Percentiles rank a stretch among this genome's conserved stretches.
These are phyloP conservation scores for Archocentrus centrarchus DNA, from an alignment of 2,113 vertebrate genomes.

Conservation along the genomic window DNA sequence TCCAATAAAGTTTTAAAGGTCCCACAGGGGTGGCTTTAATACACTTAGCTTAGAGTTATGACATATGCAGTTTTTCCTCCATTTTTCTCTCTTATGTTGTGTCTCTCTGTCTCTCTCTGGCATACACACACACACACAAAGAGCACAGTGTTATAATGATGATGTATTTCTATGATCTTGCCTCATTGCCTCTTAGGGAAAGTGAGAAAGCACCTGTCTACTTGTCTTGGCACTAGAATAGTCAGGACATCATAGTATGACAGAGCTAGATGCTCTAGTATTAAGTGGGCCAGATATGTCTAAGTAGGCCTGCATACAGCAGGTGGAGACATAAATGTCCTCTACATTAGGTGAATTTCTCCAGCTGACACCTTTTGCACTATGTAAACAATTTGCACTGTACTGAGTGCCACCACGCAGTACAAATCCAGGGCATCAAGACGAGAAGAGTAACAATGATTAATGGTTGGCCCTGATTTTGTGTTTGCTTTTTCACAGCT, in stretches of 20 bases:
- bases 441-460: not conserved
- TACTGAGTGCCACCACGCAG: not conserved
- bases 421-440: not conserved
- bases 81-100: not conserved
- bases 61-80: not conserved
- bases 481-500: not conserved
- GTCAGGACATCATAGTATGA: constrained; percentile 8
- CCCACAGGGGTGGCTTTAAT: not conserved
- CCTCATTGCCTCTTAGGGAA: constrained; percentile 20
- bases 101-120: not conserved
- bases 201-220: constrained; percentile 52
- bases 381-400: not conserved
- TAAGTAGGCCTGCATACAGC: not conserved
- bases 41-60: not conserved
- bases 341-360: constrained; percentile 29
- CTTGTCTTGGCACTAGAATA: constrained; percentile 40
- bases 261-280: constrained; percentile 28
- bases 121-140: not conserved
- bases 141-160: constrained; percentile 14
- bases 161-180: constrained; percentile 38
- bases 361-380: not conserved
- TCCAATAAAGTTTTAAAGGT: not conserved
- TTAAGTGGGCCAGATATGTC: constrained; percentile 40
- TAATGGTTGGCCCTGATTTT: not conserved
- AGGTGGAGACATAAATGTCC: constrained; percentile 27